phyloP scores from a whole-genome alignment of 2,797 vertebrate species.

The Sebastolobus alascanus region DNA sequence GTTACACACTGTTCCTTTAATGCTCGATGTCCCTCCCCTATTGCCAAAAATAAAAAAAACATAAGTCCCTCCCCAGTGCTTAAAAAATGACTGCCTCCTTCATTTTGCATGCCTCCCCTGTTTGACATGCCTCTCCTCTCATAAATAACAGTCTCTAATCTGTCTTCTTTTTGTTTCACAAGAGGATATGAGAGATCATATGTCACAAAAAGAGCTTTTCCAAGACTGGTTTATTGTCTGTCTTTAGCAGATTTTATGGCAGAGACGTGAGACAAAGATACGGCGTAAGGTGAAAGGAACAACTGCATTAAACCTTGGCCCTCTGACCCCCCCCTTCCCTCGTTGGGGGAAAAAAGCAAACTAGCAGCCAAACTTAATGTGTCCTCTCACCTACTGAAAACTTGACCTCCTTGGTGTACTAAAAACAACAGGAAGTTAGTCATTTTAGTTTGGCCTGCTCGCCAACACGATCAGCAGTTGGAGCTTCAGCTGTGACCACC shows the following conservation, averaged over 20 bases:
- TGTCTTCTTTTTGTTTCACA: slow-evolving; percentile 2
- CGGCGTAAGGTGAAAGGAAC: background rate
- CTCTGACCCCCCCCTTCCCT: background rate
- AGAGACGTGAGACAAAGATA: background rate
- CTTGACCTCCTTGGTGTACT: background rate
- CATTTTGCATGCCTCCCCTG: background rate
- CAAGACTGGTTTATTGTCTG: background rate
- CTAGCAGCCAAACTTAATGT: background rate
- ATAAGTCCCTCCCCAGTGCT: background rate
- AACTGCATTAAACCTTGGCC: background rate
- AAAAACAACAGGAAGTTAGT: background rate
- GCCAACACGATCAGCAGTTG: background rate
- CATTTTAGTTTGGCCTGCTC: background rate
- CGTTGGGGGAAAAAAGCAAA: background rate
- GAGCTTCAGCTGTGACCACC: background rate
- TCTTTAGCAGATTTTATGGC: background rate
- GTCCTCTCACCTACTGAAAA: no score
- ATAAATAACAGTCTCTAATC: background rate
- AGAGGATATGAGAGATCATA: slow-evolving; percentile 6
- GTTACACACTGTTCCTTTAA: no score
- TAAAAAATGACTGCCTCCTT: background rate
- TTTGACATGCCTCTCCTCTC: background rate
- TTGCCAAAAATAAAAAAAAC: no score
- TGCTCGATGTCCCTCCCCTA: no score
- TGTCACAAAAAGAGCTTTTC: background rate